Conservation (phyloP, 2,888 invertebrate species). For the Colostygia pectinataria region DNA sequence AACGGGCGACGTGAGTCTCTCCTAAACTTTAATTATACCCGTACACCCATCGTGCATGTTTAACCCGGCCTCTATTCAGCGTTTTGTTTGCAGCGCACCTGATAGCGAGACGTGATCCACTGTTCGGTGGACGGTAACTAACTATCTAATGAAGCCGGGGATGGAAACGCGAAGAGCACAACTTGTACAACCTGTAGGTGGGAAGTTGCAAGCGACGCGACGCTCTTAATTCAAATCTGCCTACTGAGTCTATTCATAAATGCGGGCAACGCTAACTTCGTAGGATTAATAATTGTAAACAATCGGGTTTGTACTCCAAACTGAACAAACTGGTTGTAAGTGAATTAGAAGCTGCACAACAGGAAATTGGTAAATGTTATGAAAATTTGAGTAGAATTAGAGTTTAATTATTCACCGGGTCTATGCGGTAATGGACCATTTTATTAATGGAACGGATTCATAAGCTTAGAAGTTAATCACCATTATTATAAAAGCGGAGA, state of each 20-base stretch:
- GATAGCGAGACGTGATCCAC: constrained; percentile 72
- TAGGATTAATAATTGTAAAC: constrained; percentile 41
- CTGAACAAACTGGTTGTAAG: constrained; percentile 29
- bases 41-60: constrained; percentile 82
- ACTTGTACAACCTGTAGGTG: constrained; percentile 46
- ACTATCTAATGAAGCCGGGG: constrained; percentile 67
- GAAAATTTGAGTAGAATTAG: constrained; percentile 5
- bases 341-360: constrained; percentile 17
- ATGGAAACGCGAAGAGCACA: constrained; percentile 52
- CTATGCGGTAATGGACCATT: background rate
- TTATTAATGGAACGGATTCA: background rate
- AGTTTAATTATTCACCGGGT: constrained; percentile 1
- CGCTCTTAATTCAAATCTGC: constrained; percentile 52
- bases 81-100: constrained; percentile 79
- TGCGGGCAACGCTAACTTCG: constrained; percentile 37
- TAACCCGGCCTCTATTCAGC: constrained; percentile 78
- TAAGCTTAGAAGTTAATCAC: too few species aligned
- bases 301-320: constrained; percentile 37
- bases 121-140: constrained; percentile 61
- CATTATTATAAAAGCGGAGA: too few species aligned
- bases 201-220: constrained; percentile 37
- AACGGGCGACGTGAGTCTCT: constrained; percentile 83
- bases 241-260: constrained; percentile 58
- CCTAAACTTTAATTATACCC: constrained; percentile 83
- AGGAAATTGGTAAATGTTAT: constrained; percentile 15